A percentile compares a stretch with the other conserved stretches of the same genome.
Evolutionary conservation across 2,113 vertebrate genomes (phyloP).

Genomic region (Brachyhypopomus occidentalis): DNA sequence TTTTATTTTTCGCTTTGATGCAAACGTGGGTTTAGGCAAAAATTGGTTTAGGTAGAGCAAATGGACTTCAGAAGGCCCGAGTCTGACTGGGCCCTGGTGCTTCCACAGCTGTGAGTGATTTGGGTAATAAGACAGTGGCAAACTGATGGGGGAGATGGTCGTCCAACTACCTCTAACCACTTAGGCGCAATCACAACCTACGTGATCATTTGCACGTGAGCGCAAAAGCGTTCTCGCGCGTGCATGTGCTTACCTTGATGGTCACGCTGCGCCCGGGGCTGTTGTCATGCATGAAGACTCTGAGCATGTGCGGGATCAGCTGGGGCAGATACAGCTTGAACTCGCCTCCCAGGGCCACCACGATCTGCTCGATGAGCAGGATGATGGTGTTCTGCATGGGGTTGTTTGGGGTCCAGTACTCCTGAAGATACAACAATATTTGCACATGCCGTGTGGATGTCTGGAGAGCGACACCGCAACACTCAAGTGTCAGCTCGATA

Average conservation of each 20-base stretch:
- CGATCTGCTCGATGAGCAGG: slow-evolving; percentile 95
- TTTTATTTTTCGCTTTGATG: neutral
- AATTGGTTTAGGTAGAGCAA: neutral
- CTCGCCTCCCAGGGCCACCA: slow-evolving; percentile 93
- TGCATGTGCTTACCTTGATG: slow-evolving; percentile 84
- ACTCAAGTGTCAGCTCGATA: too few relatives aligned
- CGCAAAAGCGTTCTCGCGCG: neutral
- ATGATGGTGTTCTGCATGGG: slow-evolving; percentile 99
- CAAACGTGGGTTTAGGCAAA: neutral
- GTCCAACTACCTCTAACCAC: slow-evolving; percentile 1
- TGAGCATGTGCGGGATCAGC: slow-evolving; percentile 96
- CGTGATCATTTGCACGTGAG: neutral
- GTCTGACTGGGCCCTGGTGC: neutral
- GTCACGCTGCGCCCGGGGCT: slow-evolving; percentile 90
- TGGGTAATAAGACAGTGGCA: neutral
- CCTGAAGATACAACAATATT: slow-evolving; percentile 69
- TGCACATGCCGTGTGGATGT: neutral
- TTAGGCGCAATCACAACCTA: neutral
- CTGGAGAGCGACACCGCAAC: neutral
- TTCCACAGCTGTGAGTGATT: slow-evolving; percentile 6
- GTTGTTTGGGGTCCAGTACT: slow-evolving; percentile 99
- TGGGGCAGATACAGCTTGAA: slow-evolving; percentile 98
- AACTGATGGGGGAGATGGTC: neutral
- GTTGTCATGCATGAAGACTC: slow-evolving; percentile 98
- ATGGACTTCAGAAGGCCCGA: neutral